Conservation (phyloP, 1,140 invertebrate genomes). For the Magallana gigas region DNA sequence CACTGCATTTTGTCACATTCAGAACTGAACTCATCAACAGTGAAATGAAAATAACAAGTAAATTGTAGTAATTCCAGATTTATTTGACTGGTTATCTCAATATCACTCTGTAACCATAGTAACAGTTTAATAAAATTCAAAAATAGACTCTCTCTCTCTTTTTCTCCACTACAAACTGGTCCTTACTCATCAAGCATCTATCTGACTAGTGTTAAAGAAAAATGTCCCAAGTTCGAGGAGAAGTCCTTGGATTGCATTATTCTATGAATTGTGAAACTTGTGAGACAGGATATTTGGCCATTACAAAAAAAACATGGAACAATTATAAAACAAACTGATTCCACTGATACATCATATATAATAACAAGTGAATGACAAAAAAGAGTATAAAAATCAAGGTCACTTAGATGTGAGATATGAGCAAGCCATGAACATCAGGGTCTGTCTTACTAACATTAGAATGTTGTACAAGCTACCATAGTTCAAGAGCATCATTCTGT, state of each 20-base stretch:
- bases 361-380: background rate
- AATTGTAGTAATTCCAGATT: background rate
- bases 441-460: background rate
- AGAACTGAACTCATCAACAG: too few relatives aligned
- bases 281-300: background rate
- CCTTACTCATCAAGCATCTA: conserved; percentile 12
- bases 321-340: background rate
- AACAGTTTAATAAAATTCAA: conserved; percentile 12
- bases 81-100: conserved; percentile 25
- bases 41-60: background rate
- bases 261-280: conserved; percentile 1
- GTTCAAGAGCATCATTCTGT: too few relatives aligned
- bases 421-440: background rate
- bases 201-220: conserved; percentile 30
- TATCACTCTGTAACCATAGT: conserved; percentile 30
- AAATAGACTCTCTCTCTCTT: conserved; percentile 3
- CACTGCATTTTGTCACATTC: too few relatives aligned
- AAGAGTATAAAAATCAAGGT: background rate
- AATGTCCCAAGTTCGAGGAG: background rate
- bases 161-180: background rate
- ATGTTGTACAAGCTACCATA: too few relatives aligned
- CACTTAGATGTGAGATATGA: conserved; percentile 4
- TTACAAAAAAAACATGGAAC: background rate
- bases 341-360: background rate
- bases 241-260: conserved; percentile 10